phyloP scores from a whole-genome alignment of 2,797 vertebrate genomes.

The Manis crassicaudata region DNA sequence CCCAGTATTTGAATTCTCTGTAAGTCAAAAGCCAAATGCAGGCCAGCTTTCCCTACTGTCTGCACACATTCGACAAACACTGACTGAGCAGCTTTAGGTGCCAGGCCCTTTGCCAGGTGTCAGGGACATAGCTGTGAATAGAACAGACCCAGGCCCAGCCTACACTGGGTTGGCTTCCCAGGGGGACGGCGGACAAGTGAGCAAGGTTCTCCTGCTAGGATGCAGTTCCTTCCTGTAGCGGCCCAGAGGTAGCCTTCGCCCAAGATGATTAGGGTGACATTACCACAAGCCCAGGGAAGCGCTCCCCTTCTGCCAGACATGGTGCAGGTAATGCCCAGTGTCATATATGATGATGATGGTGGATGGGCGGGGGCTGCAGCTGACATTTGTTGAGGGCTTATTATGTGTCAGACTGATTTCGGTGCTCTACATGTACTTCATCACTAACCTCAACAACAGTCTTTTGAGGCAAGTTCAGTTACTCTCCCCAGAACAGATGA shows the following conservation, averaged over 20 bases:
- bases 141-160: not conserved
- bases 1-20: not conserved
- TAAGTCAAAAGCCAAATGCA: not conserved
- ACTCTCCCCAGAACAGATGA: not conserved
- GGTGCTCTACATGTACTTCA: not conserved
- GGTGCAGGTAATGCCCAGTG: rapidly evolving
- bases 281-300: not conserved
- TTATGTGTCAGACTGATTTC: not conserved
- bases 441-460: not conserved
- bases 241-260: not conserved
- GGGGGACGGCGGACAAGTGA: too few species aligned
- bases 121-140: not conserved
- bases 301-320: not conserved
- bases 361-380: not conserved
- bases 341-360: not conserved
- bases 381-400: not conserved
- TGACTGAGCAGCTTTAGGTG: not conserved
- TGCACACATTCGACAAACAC: not conserved
- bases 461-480: not conserved
- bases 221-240: not conserved
- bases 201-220: not conserved
- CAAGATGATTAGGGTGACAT: not conserved
- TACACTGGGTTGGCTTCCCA: not conserved
- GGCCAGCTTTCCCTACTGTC: not conserved
- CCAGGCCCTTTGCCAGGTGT: not conserved